Evolutionary conservation across 2,113 vertebrate species (phyloP).

Genomic region (Nanorana parkeri): DNA sequence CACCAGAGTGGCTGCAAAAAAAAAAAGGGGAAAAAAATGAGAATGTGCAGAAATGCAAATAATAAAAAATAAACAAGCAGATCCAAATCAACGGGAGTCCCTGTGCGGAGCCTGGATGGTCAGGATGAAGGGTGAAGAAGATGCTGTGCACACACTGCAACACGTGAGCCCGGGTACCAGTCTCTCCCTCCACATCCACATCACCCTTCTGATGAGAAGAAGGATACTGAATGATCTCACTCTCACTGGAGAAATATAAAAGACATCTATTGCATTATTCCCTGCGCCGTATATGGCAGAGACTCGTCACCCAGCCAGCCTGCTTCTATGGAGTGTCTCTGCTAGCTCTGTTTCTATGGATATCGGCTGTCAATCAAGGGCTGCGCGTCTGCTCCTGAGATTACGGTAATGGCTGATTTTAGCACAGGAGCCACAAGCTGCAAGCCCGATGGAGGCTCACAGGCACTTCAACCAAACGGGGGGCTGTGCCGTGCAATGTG

Average conservation of each 20-base stretch:
- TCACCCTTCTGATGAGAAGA: conserved; percentile 20
- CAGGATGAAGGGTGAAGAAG: too few species aligned
- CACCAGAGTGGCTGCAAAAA: background rate
- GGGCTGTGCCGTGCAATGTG: background rate
- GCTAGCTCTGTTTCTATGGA: conserved; percentile 55
- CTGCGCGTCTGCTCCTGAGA: conserved; percentile 17
- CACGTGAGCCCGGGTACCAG: conserved; percentile 35
- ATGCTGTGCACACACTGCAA: conserved; percentile 16
- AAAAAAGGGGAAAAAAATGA: background rate
- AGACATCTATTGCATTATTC: conserved; percentile 31
- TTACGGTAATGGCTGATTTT: conserved; percentile 43
- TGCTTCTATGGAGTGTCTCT: conserved; percentile 4
- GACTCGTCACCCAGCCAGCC: conserved; percentile 28
- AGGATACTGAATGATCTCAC: conserved; percentile 38
- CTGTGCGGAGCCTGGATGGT: background rate
- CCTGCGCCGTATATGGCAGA: conserved; percentile 38
- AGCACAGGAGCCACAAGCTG: conserved; percentile 6
- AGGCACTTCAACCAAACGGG: background rate
- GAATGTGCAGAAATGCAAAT: background rate
- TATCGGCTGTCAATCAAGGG: conserved; percentile 48
- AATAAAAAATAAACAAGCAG: background rate
- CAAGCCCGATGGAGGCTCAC: background rate
- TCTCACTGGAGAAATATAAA: background rate
- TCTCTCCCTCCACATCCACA: conserved; percentile 31
- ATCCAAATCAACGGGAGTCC: background rate